phyloP scores from a whole-genome alignment of 2,888 invertebrate species.

The Caenorhabditis plicata region DNA sequence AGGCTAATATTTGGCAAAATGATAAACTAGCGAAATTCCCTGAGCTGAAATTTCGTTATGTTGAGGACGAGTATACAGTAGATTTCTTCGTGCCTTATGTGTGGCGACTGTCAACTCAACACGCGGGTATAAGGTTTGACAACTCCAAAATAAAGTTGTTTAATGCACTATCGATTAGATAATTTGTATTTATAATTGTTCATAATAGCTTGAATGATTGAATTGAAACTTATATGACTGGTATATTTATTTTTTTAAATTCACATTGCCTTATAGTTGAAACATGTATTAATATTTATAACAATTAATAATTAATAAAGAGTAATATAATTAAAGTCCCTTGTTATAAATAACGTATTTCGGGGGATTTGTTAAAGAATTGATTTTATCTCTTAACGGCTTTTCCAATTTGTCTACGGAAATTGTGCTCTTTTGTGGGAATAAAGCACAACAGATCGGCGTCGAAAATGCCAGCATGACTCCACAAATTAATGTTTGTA shows the following conservation, averaged over 20 bases:
- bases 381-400: constrained; percentile 74
- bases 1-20: constrained; percentile 88
- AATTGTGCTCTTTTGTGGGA: constrained; percentile 76
- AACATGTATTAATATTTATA: no score
- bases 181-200: constrained; percentile 3
- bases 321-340: constrained; percentile 71
- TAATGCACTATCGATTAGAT: constrained; percentile 32
- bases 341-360: constrained; percentile 82
- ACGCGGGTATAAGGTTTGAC: constrained; percentile 71
- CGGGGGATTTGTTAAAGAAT: constrained; percentile 72
- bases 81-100: constrained; percentile 99
- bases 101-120: constrained; percentile 75
- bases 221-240: no score
- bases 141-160: constrained; percentile 66
- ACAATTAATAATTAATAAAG: constrained; percentile 1
- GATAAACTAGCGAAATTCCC: constrained; percentile 97
- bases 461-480: constrained; percentile 83
- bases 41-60: constrained; percentile 93
- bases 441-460: constrained; percentile 90
- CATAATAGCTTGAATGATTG: not conserved
- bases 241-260: no score
- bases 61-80: constrained; percentile 96
- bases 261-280: not conserved
- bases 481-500: constrained; percentile 48
- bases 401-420: constrained; percentile 75